Evolutionary conservation across 2,888 invertebrate genomes (phyloP).

Genomic region (Argynnis bischoffii): DNA sequence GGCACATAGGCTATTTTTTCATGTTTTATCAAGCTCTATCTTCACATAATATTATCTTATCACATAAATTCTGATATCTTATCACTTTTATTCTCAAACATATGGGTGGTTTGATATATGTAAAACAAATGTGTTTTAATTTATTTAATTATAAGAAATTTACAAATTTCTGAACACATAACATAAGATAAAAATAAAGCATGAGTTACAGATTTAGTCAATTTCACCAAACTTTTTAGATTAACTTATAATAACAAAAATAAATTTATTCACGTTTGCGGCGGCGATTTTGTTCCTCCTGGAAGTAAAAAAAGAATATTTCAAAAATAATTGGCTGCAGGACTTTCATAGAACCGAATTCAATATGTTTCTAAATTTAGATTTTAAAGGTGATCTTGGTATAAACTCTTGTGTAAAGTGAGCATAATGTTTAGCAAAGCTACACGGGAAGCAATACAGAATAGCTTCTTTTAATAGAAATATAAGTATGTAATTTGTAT

Average conservation of each 20-base stretch:
- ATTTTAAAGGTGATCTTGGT: too few relatives aligned
- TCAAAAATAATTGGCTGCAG: neutral
- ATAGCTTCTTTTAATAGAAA: too few relatives aligned
- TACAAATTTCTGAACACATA: slow-evolving; percentile 30
- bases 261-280: slow-evolving; percentile 74
- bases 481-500: too few relatives aligned
- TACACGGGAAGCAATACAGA: too few relatives aligned
- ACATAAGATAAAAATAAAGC: slow-evolving; percentile 35
- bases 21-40: too few relatives aligned
- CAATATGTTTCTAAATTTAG: too few relatives aligned
- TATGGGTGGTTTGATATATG: neutral
- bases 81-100: neutral
- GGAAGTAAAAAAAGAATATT: slow-evolving; percentile 47
- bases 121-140: slow-evolving; percentile 27
- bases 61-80: neutral
- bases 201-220: slow-evolving; percentile 33
- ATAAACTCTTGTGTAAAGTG: too few relatives aligned
- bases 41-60: too few relatives aligned
- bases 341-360: neutral
- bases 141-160: slow-evolving; percentile 33
- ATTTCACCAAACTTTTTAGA: slow-evolving; percentile 32
- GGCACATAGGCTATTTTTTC: too few relatives aligned
- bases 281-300: slow-evolving; percentile 77
- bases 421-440: too few relatives aligned
- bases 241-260: slow-evolving; percentile 3